These are phyloP conservation scores for Aphaenogaster floridana DNA, from an alignment of 1,140 invertebrate genomes.

Conservation along the genomic window DNA sequence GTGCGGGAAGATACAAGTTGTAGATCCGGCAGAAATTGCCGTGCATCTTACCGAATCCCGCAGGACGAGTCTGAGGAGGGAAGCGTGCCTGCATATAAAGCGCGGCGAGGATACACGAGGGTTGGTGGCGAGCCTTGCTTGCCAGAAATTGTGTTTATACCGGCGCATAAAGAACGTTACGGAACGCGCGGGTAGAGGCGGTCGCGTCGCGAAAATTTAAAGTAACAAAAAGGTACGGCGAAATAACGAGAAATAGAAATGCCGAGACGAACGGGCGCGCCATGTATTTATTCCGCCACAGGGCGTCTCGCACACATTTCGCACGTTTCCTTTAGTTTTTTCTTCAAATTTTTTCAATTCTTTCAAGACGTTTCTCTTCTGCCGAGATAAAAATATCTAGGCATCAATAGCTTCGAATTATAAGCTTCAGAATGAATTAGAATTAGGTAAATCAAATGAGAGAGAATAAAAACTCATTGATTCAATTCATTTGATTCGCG, in stretches of 20 bases:
- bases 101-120: constrained; percentile 65
- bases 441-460: neutral
- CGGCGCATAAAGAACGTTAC: constrained; percentile 73
- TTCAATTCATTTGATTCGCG: no score
- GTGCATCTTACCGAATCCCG: constrained; percentile 68
- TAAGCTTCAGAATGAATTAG: neutral
- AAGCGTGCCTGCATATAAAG: constrained; percentile 75
- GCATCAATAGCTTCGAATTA: neutral
- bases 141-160: constrained; percentile 77
- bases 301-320: constrained; percentile 3
- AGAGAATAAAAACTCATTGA: neutral
- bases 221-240: constrained; percentile 59
- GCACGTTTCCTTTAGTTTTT: neutral
- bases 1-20: constrained; percentile 69
- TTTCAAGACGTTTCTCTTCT: neutral
- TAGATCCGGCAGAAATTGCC: constrained; percentile 74
- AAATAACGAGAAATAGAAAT: constrained; percentile 65
- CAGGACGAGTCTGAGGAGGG: constrained; percentile 67
- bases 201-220: constrained; percentile 69
- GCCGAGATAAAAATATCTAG: neutral
- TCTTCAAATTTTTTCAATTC: neutral
- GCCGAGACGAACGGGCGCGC: constrained; percentile 34
- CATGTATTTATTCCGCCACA: constrained; percentile 41
- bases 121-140: constrained; percentile 61
- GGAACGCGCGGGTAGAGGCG: constrained; percentile 55